These are phyloP conservation scores for Athalia rosae DNA, from an alignment of 2,888 invertebrate species.

Conservation along the genomic window DNA sequence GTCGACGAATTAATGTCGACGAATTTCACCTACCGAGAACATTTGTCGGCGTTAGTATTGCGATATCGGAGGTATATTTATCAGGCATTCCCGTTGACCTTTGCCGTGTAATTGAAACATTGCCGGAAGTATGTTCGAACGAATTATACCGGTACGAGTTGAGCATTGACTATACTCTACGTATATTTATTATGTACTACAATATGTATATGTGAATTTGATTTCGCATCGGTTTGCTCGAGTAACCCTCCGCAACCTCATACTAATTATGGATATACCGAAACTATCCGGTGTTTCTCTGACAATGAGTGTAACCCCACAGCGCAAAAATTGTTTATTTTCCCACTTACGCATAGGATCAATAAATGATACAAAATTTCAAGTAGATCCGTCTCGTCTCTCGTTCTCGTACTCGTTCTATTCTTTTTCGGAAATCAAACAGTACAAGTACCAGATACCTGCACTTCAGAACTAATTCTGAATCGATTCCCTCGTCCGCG, in stretches of 20 bases:
- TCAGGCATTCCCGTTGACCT: too few species aligned
- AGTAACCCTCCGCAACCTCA: not conserved
- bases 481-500: conserved; percentile 28
- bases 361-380: not conserved
- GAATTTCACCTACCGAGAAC: conserved; percentile 82
- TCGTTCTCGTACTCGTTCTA: not conserved
- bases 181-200: too few species aligned
- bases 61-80: not conserved
- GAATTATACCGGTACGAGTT: too few species aligned
- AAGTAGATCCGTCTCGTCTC: too few species aligned
- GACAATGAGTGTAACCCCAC: not conserved
- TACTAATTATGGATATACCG: not conserved
- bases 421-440: conserved; percentile 21
- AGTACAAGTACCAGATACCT: conserved; percentile 24
- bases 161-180: too few species aligned
- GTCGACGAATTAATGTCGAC: conserved; percentile 89
- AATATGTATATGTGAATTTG: conserved; percentile 17
- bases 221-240: conserved; percentile 15
- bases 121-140: too few species aligned
- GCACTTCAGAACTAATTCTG: conserved; percentile 19
- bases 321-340: too few species aligned
- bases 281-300: not conserved
- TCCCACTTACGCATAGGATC: too few species aligned
- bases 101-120: too few species aligned
- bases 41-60: not conserved